Conservation (phyloP, 2,888 invertebrate genomes). For the Plagiodera versicolora region DNA sequence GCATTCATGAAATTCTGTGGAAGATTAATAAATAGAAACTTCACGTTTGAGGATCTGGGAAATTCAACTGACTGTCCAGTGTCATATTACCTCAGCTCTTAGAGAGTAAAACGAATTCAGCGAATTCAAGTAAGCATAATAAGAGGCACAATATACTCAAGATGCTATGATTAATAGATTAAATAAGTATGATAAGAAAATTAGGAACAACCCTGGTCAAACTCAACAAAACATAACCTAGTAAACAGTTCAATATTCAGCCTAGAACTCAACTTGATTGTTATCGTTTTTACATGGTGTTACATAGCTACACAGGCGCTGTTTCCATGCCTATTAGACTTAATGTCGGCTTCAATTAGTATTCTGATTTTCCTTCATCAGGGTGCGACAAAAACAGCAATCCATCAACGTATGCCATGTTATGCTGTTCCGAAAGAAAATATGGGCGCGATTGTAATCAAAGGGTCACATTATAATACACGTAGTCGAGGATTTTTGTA, state of each 20-base stretch:
- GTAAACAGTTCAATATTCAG: too few species aligned
- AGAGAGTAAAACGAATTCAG: not conserved
- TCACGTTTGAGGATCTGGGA: not conserved
- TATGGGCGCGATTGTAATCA: constrained; percentile 15
- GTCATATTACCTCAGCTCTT: constrained; percentile 1
- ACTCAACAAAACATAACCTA: too few species aligned
- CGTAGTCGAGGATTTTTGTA: constrained; percentile 17
- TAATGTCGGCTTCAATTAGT: not conserved
- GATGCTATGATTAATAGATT: too few species aligned
- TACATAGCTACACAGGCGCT: not conserved
- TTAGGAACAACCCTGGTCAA: too few species aligned
- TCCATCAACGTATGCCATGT: constrained; percentile 6
- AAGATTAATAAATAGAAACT: constrained; percentile 9
- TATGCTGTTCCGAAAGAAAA: not conserved
- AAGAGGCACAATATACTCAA: not conserved
- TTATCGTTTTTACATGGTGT: too few species aligned
- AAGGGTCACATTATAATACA: constrained; percentile 22
- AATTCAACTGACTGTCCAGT: constrained; percentile 8
- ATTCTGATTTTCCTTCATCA: not conserved
- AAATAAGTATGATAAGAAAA: too few species aligned
- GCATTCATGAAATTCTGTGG: constrained; percentile 1
- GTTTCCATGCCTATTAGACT: not conserved
- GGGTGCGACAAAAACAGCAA: not conserved
- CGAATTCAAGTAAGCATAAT: not conserved
- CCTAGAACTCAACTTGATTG: too few species aligned